phyloP scores from a whole-genome alignment of 2,888 invertebrate genomes.

The Phyto melanocephala region DNA sequence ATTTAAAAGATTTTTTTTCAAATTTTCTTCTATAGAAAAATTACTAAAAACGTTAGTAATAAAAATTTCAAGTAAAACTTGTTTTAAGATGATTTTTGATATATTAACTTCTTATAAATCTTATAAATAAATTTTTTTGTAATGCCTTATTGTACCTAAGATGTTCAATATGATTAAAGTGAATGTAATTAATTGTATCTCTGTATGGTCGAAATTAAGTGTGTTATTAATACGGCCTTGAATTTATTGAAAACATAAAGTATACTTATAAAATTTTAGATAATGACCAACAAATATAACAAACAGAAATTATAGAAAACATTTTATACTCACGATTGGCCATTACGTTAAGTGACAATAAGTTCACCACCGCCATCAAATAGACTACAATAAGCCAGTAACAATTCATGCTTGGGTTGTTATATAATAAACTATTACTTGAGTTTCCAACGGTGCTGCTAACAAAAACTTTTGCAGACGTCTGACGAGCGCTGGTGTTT shows the following conservation, averaged over 20 bases:
- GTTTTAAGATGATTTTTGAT: no score
- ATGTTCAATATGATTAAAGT: constrained; percentile 24
- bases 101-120: no score
- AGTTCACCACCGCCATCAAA: constrained; percentile 26
- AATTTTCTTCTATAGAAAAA: no score
- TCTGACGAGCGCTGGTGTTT: background rate
- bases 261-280: background rate
- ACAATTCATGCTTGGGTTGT: constrained; percentile 31
- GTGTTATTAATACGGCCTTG: no score
- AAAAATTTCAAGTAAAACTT: no score
- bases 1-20: no score
- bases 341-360: constrained; percentile 56
- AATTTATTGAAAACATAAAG: no score
- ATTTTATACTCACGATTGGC: constrained; percentile 64
- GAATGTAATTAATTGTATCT: constrained; percentile 20
- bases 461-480: background rate
- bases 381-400: constrained; percentile 35
- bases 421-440: background rate
- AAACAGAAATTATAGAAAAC: background rate
- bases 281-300: background rate
- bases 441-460: background rate
- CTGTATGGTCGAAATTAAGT: no score
- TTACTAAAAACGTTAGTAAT: no score
- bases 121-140: no score
- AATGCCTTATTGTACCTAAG: no score